Percentiles rank a stretch among this genome's conserved stretches.
These are phyloP conservation scores for Sinocyclocheilus anophthalmus DNA, from an alignment of 2,113 vertebrate genomes.

Conservation along the genomic window DNA sequence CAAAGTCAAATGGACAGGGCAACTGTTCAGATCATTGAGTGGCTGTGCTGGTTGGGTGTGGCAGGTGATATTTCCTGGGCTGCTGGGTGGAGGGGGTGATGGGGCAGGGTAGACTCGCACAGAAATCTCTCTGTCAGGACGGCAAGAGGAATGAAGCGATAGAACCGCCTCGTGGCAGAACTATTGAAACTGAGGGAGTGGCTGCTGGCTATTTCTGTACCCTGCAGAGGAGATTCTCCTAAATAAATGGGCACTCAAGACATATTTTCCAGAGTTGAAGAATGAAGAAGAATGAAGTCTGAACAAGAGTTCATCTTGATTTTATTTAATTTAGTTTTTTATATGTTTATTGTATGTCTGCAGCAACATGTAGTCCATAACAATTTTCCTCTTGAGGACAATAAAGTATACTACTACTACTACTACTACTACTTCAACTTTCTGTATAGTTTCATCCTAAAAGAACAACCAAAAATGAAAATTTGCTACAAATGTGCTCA, in stretches of 20 bases:
- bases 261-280: neutral
- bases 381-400: no score
- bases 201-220: conserved; percentile 23
- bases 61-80: conserved; percentile 22
- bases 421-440: neutral
- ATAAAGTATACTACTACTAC: no score
- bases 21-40: neutral
- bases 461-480: neutral
- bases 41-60: conserved; percentile 21
- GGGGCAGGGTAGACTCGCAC: neutral
- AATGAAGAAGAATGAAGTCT: neutral
- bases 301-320: no score
- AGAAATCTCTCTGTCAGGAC: conserved; percentile 25
- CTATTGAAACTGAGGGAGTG: conserved; percentile 5
- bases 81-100: neutral
- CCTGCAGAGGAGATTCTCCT: neutral
- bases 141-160: neutral
- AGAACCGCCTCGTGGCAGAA: neutral
- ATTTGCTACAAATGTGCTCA: no score
- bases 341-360: no score
- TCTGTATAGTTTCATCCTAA: no score
- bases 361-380: no score
- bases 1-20: neutral
- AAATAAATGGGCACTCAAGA: neutral
- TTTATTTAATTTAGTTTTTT: no score